Percentiles rank a stretch among this genome's conserved stretches.
These are phyloP conservation scores for Xiphorhynchus elegans DNA, from an alignment of 2,113 vertebrate species.

Conservation along the genomic window DNA sequence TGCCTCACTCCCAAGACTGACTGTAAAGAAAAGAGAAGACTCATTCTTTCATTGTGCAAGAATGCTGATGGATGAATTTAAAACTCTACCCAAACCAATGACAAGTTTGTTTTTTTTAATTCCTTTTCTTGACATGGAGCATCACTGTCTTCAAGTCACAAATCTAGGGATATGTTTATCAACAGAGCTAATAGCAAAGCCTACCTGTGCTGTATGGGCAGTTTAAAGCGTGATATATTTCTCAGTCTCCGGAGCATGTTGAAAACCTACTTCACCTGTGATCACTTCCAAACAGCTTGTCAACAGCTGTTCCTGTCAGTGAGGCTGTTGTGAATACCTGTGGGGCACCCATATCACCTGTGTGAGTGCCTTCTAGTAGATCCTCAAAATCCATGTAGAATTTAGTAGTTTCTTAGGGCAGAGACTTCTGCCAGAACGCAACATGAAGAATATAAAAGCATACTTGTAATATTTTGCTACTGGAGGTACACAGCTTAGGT, in stretches of 20 bases:
- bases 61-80: slow-evolving; percentile 2
- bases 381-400: not conserved
- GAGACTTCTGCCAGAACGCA: not conserved
- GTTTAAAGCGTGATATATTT: not conserved
- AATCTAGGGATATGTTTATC: not conserved
- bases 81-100: slow-evolving; percentile 25
- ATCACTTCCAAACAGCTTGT: not conserved
- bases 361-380: not conserved
- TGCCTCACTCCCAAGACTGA: not conserved
- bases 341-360: not conserved
- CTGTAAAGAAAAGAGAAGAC: not conserved
- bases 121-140: not conserved
- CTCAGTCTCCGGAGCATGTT: not conserved
- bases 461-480: not conserved
- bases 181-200: slow-evolving; percentile 26
- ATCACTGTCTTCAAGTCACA: not conserved
- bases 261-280: not conserved
- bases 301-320: not conserved
- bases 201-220: not conserved
- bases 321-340: not conserved
- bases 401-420: not conserved
- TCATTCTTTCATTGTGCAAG: not conserved
- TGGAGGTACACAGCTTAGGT: not conserved
- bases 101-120: slow-evolving; percentile 21
- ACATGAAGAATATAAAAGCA: not conserved